phyloP scores from a whole-genome alignment of 2,888 invertebrate species.

The Prostheceraeus crozeri region DNA sequence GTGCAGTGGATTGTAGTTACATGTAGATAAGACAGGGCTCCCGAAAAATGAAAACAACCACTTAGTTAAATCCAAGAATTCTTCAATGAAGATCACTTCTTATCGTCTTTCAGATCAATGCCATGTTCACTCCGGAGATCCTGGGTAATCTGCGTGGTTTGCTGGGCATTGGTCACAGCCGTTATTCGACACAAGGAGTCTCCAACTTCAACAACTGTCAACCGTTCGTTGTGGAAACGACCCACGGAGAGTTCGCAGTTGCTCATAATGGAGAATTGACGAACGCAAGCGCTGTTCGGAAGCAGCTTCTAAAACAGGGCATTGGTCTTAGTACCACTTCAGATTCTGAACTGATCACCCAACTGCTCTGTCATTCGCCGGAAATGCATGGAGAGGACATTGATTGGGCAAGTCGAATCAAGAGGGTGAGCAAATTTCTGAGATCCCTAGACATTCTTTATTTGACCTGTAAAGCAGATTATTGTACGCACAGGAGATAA shows the following conservation, averaged over 20 bases:
- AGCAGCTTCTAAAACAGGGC: slow-evolving; percentile 79
- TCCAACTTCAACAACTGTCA: slow-evolving; percentile 92
- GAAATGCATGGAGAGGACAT: slow-evolving; percentile 52
- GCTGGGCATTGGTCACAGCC: slow-evolving; percentile 91
- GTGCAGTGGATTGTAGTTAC: too few relatives aligned
- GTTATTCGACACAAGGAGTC: slow-evolving; percentile 90
- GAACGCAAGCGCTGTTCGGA: slow-evolving; percentile 77
- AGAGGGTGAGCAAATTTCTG: too few relatives aligned
- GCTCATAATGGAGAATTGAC: slow-evolving; percentile 96
- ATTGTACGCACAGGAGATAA: too few relatives aligned
- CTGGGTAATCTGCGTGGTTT: slow-evolving; percentile 74
- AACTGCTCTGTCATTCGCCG: slow-evolving; percentile 78
- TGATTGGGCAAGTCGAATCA: slow-evolving; percentile 64
- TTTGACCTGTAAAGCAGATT: too few relatives aligned
- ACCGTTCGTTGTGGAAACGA: slow-evolving; percentile 93
- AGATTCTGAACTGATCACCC: slow-evolving; percentile 92
- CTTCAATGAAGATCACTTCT: too few relatives aligned
- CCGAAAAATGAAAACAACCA: too few relatives aligned
- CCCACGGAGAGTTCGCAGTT: slow-evolving; percentile 84
- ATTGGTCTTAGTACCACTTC: slow-evolving; percentile 90
- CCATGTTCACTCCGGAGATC: slow-evolving; percentile 66
- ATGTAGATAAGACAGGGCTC: too few relatives aligned
- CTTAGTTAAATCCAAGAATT: too few relatives aligned
- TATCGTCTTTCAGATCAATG: too few relatives aligned
- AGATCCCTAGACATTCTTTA: too few relatives aligned